Evolutionary conservation across 2,888 invertebrate genomes (phyloP).

Genomic region (Fissipunctia ypsillon): DNA sequence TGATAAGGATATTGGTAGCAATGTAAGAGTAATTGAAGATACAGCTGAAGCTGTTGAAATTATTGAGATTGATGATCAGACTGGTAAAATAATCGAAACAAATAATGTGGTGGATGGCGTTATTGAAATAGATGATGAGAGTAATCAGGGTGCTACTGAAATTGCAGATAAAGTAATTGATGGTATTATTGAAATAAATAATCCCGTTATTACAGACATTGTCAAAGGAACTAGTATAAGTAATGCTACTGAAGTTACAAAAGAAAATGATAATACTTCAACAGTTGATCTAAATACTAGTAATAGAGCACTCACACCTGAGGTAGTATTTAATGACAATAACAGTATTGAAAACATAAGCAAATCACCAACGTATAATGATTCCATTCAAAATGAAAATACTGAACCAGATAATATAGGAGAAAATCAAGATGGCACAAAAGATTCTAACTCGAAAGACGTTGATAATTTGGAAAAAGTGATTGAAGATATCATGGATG

Average conservation of each 20-base stretch:
- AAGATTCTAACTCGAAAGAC: neutral
- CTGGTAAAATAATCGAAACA: neutral
- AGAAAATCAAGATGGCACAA: neutral
- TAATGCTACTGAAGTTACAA: neutral
- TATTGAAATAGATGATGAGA: slow-evolving; percentile 39
- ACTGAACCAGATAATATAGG: neutral
- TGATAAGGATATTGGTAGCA: slow-evolving; percentile 2
- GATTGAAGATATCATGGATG: slow-evolving; percentile 79
- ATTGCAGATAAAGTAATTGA: neutral
- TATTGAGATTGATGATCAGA: slow-evolving; percentile 37
- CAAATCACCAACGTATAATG: slow-evolving; percentile 1
- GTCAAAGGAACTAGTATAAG: neutral
- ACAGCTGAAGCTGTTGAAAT: slow-evolving; percentile 21
- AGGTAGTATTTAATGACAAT: slow-evolving; percentile 10
- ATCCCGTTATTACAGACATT: neutral
- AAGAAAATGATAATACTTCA: slow-evolving; percentile 1
- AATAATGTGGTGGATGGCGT: slow-evolving; percentile 7
- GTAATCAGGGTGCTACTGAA: slow-evolving; percentile 6
- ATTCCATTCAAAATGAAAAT: slow-evolving; percentile 4
- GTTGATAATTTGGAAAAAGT: slow-evolving; percentile 21
- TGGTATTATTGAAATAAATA: slow-evolving; percentile 28
- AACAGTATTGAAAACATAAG: slow-evolving; percentile 23
- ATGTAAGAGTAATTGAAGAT: neutral
- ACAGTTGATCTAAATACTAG: slow-evolving; percentile 1
- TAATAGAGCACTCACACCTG: neutral